phyloP scores from a whole-genome alignment of 2,888 invertebrate genomes.

The Cephus sareptanus region DNA sequence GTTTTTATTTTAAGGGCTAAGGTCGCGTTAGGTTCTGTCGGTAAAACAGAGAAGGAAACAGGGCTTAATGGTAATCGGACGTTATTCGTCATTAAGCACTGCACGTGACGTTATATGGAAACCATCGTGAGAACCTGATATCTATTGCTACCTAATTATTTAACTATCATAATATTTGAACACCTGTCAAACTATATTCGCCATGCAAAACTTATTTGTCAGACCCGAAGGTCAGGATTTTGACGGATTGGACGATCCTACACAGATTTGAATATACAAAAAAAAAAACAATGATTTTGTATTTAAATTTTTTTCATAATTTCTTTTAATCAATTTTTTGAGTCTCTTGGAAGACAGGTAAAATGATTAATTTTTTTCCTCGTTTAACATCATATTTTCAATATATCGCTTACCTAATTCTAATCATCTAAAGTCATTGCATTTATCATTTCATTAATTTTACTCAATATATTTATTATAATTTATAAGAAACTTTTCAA shows the following conservation, averaged over 20 bases:
- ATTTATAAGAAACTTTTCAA: no score
- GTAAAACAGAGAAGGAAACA: background rate
- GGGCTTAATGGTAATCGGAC: background rate
- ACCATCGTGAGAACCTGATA: background rate
- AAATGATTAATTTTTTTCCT: no score
- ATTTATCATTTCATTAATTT: no score
- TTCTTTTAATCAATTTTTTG: no score
- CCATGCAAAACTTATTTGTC: background rate
- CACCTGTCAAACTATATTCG: background rate
- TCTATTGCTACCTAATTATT: background rate
- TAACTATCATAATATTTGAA: background rate
- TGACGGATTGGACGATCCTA: background rate
- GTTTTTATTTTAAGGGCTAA: background rate
- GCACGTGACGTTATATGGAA: background rate
- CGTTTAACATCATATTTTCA: no score
- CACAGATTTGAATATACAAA: background rate
- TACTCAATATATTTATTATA: no score
- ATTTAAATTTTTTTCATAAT: background rate
- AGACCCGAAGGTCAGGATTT: background rate
- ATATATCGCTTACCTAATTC: no score
- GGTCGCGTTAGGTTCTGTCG: background rate
- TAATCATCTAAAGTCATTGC: no score
- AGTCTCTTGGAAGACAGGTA: no score
- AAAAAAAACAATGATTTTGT: background rate
- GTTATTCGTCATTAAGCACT: background rate